Evolutionary conservation across 2,888 invertebrate species (phyloP).

Genomic region (Metellina segmentata): DNA sequence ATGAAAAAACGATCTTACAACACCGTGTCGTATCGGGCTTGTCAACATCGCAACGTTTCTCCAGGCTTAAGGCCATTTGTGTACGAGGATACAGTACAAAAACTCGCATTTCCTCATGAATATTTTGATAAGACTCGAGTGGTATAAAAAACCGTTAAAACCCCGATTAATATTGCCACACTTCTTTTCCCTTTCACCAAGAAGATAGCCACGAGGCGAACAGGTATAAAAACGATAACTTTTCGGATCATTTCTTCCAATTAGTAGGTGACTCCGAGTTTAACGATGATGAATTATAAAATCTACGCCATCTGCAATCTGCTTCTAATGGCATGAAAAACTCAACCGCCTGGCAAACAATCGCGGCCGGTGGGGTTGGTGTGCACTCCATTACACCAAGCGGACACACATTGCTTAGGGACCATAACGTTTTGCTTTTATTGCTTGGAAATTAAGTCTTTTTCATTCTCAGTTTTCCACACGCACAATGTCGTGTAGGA

Average conservation of each 20-base stretch:
- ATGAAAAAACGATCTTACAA: no score
- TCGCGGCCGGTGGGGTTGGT: conserved; percentile 12
- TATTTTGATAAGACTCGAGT: conserved; percentile 10
- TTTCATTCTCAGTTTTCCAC: not conserved
- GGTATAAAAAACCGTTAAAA: not conserved
- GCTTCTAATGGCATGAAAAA: conserved; percentile 56
- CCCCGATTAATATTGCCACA: conserved; percentile 6
- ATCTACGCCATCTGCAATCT: conserved; percentile 50
- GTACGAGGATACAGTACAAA: not conserved
- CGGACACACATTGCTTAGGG: conserved; percentile 11
- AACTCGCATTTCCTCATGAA: not conserved
- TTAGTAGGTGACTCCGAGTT: conserved; percentile 32
- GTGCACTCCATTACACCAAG: conserved; percentile 47
- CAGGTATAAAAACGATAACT: conserved; percentile 35
- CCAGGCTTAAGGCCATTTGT: not conserved
- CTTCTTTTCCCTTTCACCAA: not conserved
- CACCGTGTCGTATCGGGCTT: no score
- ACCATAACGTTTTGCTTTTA: conserved; percentile 18
- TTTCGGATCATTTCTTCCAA: conserved; percentile 68
- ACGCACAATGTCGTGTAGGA: not conserved
- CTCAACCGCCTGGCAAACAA: conserved; percentile 54
- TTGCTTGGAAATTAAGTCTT: conserved; percentile 27
- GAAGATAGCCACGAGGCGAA: conserved; percentile 9
- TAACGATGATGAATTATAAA: conserved; percentile 65
- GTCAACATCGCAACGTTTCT: not conserved